A percentile compares a stretch with the other conserved stretches of the same genome.
phyloP scores from a whole-genome alignment of 2,797 vertebrate genomes.

The Syncerus caffer region DNA sequence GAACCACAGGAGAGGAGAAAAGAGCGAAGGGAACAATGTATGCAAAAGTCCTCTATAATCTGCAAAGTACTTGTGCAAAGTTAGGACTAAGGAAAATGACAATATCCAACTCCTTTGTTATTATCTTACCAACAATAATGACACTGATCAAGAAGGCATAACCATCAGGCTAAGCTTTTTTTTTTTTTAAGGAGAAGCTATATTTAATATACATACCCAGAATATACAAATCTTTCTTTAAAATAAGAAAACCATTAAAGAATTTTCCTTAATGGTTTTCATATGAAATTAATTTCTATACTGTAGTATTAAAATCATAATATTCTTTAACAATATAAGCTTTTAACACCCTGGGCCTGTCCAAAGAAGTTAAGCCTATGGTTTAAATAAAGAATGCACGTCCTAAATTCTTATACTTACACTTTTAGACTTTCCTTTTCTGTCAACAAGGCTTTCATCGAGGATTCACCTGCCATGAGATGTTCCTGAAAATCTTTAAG shows the following conservation, averaged over 20 bases:
- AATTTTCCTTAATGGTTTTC: conserved; percentile 8
- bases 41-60: neutral
- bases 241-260: neutral
- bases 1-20: neutral
- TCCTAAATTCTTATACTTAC: conserved; percentile 83
- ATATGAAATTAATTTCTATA: neutral
- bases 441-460: conserved; percentile 81
- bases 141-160: neutral
- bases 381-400: neutral
- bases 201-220: neutral
- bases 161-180: neutral
- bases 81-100: neutral
- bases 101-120: neutral
- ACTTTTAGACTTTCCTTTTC: conserved; percentile 86
- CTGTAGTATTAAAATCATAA: neutral
- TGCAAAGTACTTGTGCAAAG: neutral
- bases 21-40: neutral
- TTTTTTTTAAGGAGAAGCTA: neutral
- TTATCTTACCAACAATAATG: neutral
- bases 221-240: neutral
- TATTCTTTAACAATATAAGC: neutral
- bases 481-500: conserved; percentile 85
- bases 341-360: neutral
- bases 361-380: neutral
- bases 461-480: conserved; percentile 77